Base-by-base conservation (phyloP, 2,888 invertebrate genomes). In the Hydraecia micacea region DNA sequence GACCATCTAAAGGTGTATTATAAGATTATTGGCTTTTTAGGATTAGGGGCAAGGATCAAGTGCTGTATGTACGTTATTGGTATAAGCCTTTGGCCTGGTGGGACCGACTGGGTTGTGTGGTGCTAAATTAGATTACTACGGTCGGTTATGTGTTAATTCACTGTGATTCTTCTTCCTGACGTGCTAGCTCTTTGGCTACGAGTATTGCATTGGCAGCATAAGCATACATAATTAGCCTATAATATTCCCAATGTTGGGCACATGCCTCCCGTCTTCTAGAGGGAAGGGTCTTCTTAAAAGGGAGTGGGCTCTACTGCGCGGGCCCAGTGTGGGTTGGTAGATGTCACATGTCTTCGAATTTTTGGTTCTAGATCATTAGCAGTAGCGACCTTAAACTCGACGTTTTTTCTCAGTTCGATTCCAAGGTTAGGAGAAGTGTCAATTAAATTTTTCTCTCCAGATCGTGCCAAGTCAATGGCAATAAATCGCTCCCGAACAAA, bases 1-100 rank as follows among this genome's bases (percentile, higher is more conserved):
- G 52, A 69, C 65, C 46, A 75, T 82, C 77, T 77, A 65, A 73
- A 82, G 86, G 65, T 74, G 83, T 86, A 76, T 86, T 86, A 84
- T 83, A 72, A 69, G 73, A 87, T 87, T 85, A 86, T 79, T 74
- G 84, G 84, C 62, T 76, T 76, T 84, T 86, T 52, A 74, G 71
- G 75, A 73, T 71, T 58, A 73, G 63, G 58, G 77, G 58, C 8
- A 70, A 55, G 46, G 73, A 79, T 84, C 84, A 76, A 65, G 60
- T 83, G 66, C 32, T 76, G 52, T 52, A 36, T 28, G 66, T 67
- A 67, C 18, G 42, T 75, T 66, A 74, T 63, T 77, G 36, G 60
- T 58, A n/a, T 62, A 77, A 74, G 18, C 42, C 2, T 84, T 55
- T 36, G 32, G 32, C 36, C 39, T 78, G 15, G 28, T 60, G 32